Base-by-base conservation (phyloP, 1,140 invertebrate genomes). In the Aleiodes sp. region DNA sequence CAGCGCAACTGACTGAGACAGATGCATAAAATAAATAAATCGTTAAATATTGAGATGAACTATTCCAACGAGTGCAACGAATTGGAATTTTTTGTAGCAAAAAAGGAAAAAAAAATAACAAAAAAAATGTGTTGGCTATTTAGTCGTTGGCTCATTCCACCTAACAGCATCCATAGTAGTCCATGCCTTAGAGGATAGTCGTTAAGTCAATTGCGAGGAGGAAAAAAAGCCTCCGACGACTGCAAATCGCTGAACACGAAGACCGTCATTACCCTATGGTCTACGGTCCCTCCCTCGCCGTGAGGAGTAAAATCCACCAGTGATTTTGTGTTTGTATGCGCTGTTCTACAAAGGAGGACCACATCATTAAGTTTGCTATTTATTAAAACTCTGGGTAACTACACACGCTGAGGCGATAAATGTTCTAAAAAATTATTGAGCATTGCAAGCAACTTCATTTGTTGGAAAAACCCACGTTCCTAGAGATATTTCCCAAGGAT, bases 161-260 rank as follows among this genome's bases (percentile, higher is more conserved):
- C 70, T 68, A 68, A 68, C 57, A 66, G 70, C 61, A 19, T 9
- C 65, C 60, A 59, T 71, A 63, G 70, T 64, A 66, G 37, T 65
- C 52, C 41, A 43, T 37, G 28, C 59, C 56, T 71, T 56, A 31
- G 65, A 71, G 65, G 41, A 67, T 62, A 71, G 65, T 71, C 60
- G 59, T 71, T 71, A 71, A 46, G 14, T 10, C 16, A 7, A 46
- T 46, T 46, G 16, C 7, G 65, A 33, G 43, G 46, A 68, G 21
- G 37, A 60, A 52, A 37, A 57, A 65, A 67, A 37, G 64, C 65
- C 61, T 64, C 37, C 59, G 65, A 71, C 61, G 60, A 71, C 65
- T 67, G 65, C 65, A 62, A 71, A 71, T 71, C 70, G 65, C 39
- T 62, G 59, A 67, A 67, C 60, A 67, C 65, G 57, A 65, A 71